Percentiles rank a stretch among this genome's conserved stretches.
phyloP scores from a whole-genome alignment of 2,797 vertebrate species.

The Enteromius argenteus region DNA sequence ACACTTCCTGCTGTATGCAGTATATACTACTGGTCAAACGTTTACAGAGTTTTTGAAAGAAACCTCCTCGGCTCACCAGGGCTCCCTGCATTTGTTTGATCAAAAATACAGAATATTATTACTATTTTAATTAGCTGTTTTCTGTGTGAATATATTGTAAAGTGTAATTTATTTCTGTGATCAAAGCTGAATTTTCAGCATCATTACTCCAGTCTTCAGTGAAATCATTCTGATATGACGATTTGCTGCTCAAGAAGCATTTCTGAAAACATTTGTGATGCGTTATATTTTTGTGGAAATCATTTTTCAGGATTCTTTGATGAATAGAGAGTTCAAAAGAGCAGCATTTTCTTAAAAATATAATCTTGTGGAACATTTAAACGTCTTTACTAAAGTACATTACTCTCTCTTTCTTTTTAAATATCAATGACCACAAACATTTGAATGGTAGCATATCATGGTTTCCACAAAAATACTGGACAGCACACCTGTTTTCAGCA shows the following conservation, averaged over 20 bases:
- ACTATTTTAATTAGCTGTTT: background rate
- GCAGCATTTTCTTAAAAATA: background rate
- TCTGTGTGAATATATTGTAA: background rate
- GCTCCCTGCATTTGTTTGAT: no score
- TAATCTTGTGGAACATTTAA: background rate
- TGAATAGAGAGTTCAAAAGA: background rate
- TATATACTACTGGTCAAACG: no score
- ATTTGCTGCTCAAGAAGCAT: background rate
- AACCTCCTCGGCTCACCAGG: background rate
- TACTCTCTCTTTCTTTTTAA: no score
- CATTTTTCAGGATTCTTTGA: no score
- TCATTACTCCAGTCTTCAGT: background rate
- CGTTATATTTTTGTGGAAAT: background rate
- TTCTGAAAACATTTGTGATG: no score
- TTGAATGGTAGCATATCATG: no score
- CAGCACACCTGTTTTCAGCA: background rate
- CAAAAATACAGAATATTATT: background rate
- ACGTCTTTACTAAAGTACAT: background rate
- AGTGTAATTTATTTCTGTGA: background rate
- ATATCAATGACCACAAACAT: no score
- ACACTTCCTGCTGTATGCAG: no score
- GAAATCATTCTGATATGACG: background rate
- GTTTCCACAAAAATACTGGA: no score
- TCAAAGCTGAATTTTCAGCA: background rate
- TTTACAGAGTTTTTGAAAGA: no score